These are phyloP conservation scores for Pterobdella sp. DNA, from an alignment of 2,888 invertebrate genomes.

Conservation along the genomic window DNA sequence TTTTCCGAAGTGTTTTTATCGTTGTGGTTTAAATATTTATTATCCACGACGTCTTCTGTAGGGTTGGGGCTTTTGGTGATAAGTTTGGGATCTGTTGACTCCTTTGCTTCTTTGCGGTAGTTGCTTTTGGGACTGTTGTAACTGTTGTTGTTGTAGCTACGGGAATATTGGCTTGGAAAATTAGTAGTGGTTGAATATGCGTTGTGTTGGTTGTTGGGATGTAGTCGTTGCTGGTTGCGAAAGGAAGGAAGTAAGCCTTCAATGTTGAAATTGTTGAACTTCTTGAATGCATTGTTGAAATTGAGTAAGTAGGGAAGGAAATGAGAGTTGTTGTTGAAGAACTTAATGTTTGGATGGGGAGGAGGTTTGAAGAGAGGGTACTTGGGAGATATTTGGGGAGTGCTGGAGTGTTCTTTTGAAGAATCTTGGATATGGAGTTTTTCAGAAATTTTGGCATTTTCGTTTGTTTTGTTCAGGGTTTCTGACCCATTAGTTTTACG, in stretches of 20 bases:
- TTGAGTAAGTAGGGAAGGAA: not conserved
- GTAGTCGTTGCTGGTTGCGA: not conserved
- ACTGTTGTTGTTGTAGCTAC: not conserved
- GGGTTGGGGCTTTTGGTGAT: not conserved
- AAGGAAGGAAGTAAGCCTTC: not conserved
- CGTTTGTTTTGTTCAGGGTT: not conserved
- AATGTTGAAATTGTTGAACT: slow-evolving; percentile 7
- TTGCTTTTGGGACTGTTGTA: not conserved
- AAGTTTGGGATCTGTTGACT: not conserved
- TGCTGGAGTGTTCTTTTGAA: not conserved
- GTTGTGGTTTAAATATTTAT: too few relatives aligned
- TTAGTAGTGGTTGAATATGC: too few relatives aligned
- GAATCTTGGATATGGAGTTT: not conserved
- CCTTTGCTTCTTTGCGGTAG: not conserved
- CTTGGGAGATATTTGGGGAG: not conserved
- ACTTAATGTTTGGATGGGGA: not conserved
- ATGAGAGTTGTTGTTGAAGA: slow-evolving; percentile 11
- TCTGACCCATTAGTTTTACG: not conserved
- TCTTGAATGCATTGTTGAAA: slow-evolving; percentile 8
- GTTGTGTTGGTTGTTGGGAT: not conserved
- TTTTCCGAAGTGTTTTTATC: not conserved
- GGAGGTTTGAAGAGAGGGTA: slow-evolving; percentile 4
- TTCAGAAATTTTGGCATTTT: not conserved
- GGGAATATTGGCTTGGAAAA: too few relatives aligned
- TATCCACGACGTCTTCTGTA: too few relatives aligned